phyloP scores from a whole-genome alignment of 2,113 vertebrate species.

The Rhinogobius similis region DNA sequence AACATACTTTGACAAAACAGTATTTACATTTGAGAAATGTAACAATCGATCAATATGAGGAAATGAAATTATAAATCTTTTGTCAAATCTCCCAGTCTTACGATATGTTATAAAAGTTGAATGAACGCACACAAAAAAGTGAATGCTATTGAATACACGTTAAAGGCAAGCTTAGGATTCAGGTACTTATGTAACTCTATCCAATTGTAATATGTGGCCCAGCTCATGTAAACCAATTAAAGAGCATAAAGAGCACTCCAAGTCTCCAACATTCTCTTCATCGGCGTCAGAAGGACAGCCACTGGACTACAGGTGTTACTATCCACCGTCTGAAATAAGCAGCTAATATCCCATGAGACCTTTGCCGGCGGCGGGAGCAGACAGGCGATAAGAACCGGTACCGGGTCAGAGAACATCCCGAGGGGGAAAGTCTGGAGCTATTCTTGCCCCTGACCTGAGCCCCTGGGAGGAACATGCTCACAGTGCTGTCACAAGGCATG shows the following conservation, averaged over 20 bases:
- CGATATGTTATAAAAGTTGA: background rate
- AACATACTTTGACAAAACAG: too few species aligned
- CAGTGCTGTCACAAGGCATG: slow-evolving; percentile 65
- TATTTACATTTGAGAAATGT: too few species aligned
- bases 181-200: slow-evolving; percentile 27
- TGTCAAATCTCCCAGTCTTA: too few species aligned
- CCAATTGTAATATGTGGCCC: slow-evolving; percentile 33
- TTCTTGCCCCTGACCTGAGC: slow-evolving; percentile 65
- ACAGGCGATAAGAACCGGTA: slow-evolving; percentile 55
- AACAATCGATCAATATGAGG: too few species aligned
- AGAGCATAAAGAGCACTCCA: slow-evolving; percentile 26
- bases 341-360: slow-evolving; percentile 27
- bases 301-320: slow-evolving; percentile 58
- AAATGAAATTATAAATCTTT: too few species aligned
- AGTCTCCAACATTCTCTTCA: slow-evolving; percentile 24
- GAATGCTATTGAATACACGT: slow-evolving; percentile 10
- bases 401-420: slow-evolving; percentile 54
- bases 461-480: slow-evolving; percentile 31
- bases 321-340: slow-evolving; percentile 46
- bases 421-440: slow-evolving; percentile 54
- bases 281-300: slow-evolving; percentile 58
- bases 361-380: slow-evolving; percentile 21
- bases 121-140: background rate
- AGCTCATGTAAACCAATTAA: slow-evolving; percentile 34
- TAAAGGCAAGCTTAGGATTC: slow-evolving; percentile 21